A percentile compares a stretch with the other conserved stretches of the same genome.
phyloP scores from a whole-genome alignment of 2,113 vertebrate species.

The Aleadryas rufinucha region DNA sequence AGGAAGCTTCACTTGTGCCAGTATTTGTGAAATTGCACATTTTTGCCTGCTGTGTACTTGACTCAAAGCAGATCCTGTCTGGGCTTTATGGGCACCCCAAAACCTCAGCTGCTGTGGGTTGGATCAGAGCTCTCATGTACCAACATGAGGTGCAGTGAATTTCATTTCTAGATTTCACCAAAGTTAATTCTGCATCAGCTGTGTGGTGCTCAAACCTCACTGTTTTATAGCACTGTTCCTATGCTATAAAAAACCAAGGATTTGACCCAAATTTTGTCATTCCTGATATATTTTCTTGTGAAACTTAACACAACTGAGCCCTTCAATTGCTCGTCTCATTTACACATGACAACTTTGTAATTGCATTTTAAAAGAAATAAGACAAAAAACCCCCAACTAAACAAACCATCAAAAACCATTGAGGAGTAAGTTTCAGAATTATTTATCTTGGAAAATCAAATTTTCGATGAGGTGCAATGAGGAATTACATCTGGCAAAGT shows the following conservation, averaged over 20 bases:
- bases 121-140: rapidly evolving
- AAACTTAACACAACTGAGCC: neutral
- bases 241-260: neutral
- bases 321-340: neutral
- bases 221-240: neutral
- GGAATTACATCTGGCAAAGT: neutral
- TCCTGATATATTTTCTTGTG: neutral
- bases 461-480: neutral
- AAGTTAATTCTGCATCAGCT: neutral
- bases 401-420: neutral
- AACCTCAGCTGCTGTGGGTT: neutral
- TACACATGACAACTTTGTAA: neutral
- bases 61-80: neutral
- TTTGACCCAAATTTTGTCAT: neutral
- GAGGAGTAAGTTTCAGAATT: neutral
- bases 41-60: neutral
- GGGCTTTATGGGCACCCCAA: neutral
- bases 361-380: neutral
- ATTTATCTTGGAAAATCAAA: neutral
- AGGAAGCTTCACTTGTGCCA: neutral
- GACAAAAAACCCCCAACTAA: rapidly evolving
- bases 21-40: neutral
- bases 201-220: neutral
- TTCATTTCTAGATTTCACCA: neutral
- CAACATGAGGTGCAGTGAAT: rapidly evolving